Conservation (phyloP, 2,113 vertebrate species). For the Enhydra lutris region DNA sequence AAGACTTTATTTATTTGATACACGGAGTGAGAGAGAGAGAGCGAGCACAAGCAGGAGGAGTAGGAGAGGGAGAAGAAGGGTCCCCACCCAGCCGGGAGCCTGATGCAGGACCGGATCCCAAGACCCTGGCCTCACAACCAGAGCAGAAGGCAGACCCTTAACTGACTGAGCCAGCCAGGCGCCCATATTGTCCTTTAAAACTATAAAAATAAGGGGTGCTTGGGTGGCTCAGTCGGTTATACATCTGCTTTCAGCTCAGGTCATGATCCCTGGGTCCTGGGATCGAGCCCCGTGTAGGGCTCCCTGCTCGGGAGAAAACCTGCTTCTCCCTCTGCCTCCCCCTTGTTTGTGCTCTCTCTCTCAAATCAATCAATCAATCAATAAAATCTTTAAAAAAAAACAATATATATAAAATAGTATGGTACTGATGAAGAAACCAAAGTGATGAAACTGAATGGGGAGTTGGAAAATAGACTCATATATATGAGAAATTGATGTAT, state of each 20-base stretch:
- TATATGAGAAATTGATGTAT: background rate
- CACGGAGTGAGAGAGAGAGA: no score
- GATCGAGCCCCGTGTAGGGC: background rate
- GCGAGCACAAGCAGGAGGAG: no score
- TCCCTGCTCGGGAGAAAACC: background rate
- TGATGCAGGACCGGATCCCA: no score
- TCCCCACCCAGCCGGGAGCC: no score
- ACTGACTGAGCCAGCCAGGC: no score
- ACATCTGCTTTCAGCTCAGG: rapidly evolving
- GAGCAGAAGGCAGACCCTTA: no score
- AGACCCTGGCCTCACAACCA: no score
- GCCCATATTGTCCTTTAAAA: background rate
- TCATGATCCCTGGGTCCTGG: background rate
- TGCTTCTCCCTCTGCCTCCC: background rate
- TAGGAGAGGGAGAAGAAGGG: no score
- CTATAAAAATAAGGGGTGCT: background rate
- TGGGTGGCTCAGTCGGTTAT: background rate
- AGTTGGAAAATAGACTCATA: background rate
- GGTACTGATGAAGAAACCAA: background rate
- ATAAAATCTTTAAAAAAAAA: background rate
- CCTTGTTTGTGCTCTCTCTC: background rate
- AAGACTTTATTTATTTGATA: no score
- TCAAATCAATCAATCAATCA: background rate
- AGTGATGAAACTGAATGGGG: background rate
- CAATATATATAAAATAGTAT: background rate